These are phyloP conservation scores for Drosophila miranda DNA, from an alignment of 1,140 invertebrate genomes.

Conservation along the genomic window DNA sequence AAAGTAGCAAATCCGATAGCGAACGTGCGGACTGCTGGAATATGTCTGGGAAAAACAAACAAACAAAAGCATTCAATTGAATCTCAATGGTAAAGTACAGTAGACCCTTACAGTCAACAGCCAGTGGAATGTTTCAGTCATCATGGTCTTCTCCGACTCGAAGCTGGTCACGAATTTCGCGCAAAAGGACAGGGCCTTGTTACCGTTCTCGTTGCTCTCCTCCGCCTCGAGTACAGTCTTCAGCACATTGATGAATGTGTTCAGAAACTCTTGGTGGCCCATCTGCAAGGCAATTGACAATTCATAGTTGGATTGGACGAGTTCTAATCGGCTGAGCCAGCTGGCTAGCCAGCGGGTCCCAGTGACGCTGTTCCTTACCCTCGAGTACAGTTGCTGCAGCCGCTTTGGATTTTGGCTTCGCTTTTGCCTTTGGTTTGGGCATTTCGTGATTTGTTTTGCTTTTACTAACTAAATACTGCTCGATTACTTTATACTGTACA, in stretches of 20 bases:
- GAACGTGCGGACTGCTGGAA: slow-evolving; percentile 83
- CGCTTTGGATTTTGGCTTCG: no score
- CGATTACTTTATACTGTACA: no score
- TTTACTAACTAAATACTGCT: no score
- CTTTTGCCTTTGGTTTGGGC: no score
- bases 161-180: slow-evolving; percentile 85
- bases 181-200: slow-evolving; percentile 86
- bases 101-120: slow-evolving; percentile 80
- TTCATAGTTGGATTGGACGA: neutral
- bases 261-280: slow-evolving; percentile 83
- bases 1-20: slow-evolving; percentile 89
- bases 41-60: slow-evolving; percentile 50
- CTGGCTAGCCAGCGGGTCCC: neutral
- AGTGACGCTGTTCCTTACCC: no score
- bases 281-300: slow-evolving; percentile 69
- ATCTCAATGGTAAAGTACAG: slow-evolving; percentile 34
- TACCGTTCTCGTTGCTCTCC: slow-evolving; percentile 86
- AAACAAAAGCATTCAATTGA: neutral
- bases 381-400: no score
- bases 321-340: neutral
- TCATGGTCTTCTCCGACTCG: slow-evolving; percentile 83
- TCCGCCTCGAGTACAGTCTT: slow-evolving; percentile 84
- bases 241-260: slow-evolving; percentile 84
- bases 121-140: slow-evolving; percentile 84
- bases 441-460: no score